phyloP scores from a whole-genome alignment of 2,797 vertebrate species.

The Carapus acus region DNA sequence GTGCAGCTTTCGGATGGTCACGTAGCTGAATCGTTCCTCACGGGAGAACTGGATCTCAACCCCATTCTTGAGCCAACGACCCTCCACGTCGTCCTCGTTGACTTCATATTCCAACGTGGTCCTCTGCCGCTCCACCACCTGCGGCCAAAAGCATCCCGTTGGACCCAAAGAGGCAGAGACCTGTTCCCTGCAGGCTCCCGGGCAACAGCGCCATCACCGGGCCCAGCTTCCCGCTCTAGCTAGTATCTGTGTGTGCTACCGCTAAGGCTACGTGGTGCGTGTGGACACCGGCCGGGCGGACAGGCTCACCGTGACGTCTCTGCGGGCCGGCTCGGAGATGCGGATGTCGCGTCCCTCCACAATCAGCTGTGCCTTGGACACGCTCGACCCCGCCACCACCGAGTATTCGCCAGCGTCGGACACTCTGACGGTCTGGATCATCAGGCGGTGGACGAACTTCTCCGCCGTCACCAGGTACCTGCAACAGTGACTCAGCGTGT shows the following conservation, averaged over 20 bases:
- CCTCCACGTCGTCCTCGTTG: conserved; percentile 85
- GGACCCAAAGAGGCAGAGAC: no score
- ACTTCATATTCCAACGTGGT: conserved; percentile 82
- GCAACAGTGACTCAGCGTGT: background rate
- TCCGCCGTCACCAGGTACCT: conserved; percentile 85
- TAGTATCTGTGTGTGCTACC: no score
- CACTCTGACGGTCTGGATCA: conserved; percentile 86
- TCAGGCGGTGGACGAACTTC: conserved; percentile 87
- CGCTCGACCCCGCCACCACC: conserved; percentile 89
- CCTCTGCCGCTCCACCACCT: conserved; percentile 71
- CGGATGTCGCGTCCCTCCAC: conserved; percentile 91
- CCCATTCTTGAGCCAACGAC: conserved; percentile 92
- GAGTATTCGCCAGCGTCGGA: conserved; percentile 90
- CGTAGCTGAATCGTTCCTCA: conserved; percentile 76
- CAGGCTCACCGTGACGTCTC: conserved; percentile 65
- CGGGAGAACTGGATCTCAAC: conserved; percentile 79
- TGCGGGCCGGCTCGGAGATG: conserved; percentile 68
- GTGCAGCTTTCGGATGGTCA: conserved; percentile 79
- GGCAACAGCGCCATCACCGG: no score
- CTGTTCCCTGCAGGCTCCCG: no score
- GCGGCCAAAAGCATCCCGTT: background rate
- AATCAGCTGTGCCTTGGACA: conserved; percentile 83
- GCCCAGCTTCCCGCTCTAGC: no score
- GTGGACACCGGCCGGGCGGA: no score
- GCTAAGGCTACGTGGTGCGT: no score